phyloP scores from a whole-genome alignment of 2,888 invertebrate genomes.

The Eucriotettix oculatus region DNA sequence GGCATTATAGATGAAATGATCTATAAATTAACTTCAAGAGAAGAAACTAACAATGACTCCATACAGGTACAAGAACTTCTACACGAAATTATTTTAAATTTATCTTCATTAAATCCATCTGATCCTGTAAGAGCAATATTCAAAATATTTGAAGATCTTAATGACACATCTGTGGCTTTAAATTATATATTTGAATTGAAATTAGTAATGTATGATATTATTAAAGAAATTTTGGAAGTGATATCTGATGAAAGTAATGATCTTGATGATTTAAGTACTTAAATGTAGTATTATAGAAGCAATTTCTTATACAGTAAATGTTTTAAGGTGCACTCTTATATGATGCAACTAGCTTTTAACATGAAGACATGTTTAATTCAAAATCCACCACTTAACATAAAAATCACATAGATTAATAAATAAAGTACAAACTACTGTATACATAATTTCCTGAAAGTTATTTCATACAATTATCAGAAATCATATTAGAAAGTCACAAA shows the following conservation, averaged over 20 bases:
- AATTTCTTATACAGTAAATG: too few species aligned
- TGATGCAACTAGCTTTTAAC: too few species aligned
- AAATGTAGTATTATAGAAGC: too few species aligned
- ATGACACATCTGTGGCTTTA: background rate
- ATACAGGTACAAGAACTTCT: background rate
- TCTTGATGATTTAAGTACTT: too few species aligned
- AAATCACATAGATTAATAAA: too few species aligned
- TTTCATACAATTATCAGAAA: too few species aligned
- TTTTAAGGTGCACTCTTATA: too few species aligned
- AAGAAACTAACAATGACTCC: background rate
- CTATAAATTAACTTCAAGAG: background rate
- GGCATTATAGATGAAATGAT: background rate
- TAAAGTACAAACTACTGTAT: too few species aligned
- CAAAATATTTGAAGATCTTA: background rate
- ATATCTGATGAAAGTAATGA: background rate
- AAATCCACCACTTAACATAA: too few species aligned
- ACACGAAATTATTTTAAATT: background rate
- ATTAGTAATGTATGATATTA: background rate
- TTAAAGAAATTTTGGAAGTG: background rate
- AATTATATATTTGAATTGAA: background rate
- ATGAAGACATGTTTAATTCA: too few species aligned
- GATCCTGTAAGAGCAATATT: background rate
- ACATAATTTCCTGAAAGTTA: too few species aligned
- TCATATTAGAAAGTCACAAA: too few species aligned
- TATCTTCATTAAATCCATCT: background rate